Base-by-base conservation (phyloP, 2,797 vertebrate genomes). In the Trachops cirrhosus region DNA sequence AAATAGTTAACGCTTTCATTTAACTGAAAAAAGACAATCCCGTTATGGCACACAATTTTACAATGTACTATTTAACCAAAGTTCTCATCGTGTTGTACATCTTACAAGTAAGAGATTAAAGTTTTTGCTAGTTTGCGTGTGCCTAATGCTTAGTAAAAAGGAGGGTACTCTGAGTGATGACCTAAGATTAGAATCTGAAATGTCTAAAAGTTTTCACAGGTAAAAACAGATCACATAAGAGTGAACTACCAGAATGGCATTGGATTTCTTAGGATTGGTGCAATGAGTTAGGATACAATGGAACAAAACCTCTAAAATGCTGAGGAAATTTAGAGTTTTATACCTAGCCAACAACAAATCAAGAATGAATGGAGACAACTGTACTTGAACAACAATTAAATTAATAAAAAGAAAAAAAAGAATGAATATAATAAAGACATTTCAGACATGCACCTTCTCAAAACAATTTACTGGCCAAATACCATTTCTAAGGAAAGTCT, bases 401-500 rank as follows among this genome's bases (percentile, higher is more conserved):
- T 57, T 26, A 26, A 11, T 57, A 26, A 24, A 57, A 57, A 57
- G 54, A 26, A 57, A 52, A 57, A 54, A 57, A 89, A 75, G 39
- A 93, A 34, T 14, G 39, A 92, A 7, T 10, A 10, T 59, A 68
- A 89, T 86, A 83, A 79, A 94, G 90, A 93, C n/a, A 57, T 52
- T 85, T 90, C 48, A 87, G 87, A 71, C 80, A 41, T 32, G n/a
- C 2, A 6, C 46, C 12, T 88, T 59, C 64, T 86, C 82, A 52
- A 90, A 94, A 93, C 93, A 92, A 34, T 50, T 73, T 83, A 80
- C 74, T 37, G 89, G 57, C 77, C 77, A 88, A 92, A 32, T 74
- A 77, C 26, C 24, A 39, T 84, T 86, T 93, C 84, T 96, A 50
- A 95, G 64, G 64, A 39, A 90, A 87, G 39, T 88, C 80, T 92